phyloP scores from a whole-genome alignment of 1,140 invertebrate genomes.

The Sitophilus oryzae region DNA sequence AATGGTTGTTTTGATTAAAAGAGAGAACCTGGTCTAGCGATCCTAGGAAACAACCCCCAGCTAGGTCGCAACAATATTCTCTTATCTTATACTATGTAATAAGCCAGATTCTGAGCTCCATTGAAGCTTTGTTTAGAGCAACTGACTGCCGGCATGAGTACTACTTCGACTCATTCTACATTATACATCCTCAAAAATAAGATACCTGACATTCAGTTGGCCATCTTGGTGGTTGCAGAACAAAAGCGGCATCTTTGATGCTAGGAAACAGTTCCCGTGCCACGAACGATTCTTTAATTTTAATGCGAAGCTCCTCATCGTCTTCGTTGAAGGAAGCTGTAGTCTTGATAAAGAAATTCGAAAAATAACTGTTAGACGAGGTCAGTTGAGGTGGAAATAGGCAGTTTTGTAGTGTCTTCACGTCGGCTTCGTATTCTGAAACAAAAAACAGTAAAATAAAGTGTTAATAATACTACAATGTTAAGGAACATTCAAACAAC shows the following conservation, averaged over 20 bases:
- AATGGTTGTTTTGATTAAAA: too few species aligned
- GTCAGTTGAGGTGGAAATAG: conserved; percentile 26
- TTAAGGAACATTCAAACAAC: too few species aligned
- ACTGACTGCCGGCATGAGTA: too few species aligned
- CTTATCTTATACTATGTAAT: too few species aligned
- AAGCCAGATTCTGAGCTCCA: too few species aligned
- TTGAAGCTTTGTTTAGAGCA: too few species aligned
- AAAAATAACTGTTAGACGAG: conserved; percentile 24
- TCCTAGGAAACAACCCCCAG: too few species aligned
- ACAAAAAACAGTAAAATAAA: too few species aligned
- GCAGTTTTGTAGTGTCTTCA: conserved; percentile 24
- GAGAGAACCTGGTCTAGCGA: too few species aligned
- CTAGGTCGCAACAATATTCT: too few species aligned
- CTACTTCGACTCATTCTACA: too few species aligned
- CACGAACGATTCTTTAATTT: conserved; percentile 33
- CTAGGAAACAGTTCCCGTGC: conserved; percentile 60
- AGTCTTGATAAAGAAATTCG: conserved; percentile 29
- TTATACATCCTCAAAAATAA: too few species aligned
- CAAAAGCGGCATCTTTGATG: conserved; percentile 56
- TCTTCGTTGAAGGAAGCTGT: conserved; percentile 7
- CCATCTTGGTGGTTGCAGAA: conserved; percentile 73
- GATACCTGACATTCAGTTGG: conserved; percentile 80
- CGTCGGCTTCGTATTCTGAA: conserved; percentile 21
- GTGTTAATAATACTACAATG: not conserved
- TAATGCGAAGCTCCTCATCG: conserved; percentile 21